Evolutionary conservation across 2,797 vertebrate species (phyloP), one percentile per base, ranked within the genome.

Genomic region (Hozukius guyotensis): DNA sequence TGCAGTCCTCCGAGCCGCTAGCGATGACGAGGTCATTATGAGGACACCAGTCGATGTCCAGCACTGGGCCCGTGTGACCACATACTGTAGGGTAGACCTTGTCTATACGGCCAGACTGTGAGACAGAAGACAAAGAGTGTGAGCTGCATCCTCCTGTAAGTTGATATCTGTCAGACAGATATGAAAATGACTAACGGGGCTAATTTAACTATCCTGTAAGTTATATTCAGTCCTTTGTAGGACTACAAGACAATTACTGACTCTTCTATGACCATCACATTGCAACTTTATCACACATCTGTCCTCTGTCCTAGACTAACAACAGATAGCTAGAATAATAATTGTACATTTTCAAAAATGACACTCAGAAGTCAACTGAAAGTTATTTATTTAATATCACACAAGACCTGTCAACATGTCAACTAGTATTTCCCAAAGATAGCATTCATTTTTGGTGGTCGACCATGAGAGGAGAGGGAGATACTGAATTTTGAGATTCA

Each of bases 31-130:
- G 97, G 89, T 99, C 98, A 0, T 99, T 98, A 71, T 99, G 97
- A 61, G 98, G 98, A 92, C 98, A 99, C 98, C 98, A 99, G 76
- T 99, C 98, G 25, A 99, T 97, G 94, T 99, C 98, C 88, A 99
- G 92, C 91, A 99, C 98, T 0, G 98, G 98, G 75, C 97, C 98
- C 0, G 98, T 99, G 94, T 99, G 98, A 22, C 98, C 98, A 62
- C 98, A 99, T 29, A 99, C 98, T 10, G 98, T 98, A 0, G 98
- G 98, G 93, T 99, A 99, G 74, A 97, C 96, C 92, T 99, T 99
- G 94, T 99, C 98, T 81, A 99, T 99, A 78, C 98, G 96, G 56
- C 98, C 98, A 4, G 96, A 97, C 98, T 99, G 88, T 9, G 10
- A 78, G 38, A 87, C 63, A 89, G 31, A 79, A 52, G 36, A 83